These are phyloP conservation scores for Troides oblongomaculatus DNA, from an alignment of 2,888 invertebrate genomes.

Conservation along the genomic window DNA sequence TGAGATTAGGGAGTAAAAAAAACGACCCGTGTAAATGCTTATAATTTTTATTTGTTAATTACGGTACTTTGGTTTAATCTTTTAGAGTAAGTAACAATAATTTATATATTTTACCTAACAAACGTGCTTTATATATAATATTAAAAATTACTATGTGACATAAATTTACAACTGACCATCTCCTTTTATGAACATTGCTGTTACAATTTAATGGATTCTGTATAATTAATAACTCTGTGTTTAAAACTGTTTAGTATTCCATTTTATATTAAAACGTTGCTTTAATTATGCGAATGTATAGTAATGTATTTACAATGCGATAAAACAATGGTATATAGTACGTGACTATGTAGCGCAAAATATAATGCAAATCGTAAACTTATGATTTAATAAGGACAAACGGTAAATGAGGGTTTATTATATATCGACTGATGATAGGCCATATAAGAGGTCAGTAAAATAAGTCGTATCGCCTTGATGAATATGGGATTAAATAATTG, in stretches of 20 bases:
- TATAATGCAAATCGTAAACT: too few relatives aligned
- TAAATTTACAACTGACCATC: constrained; percentile 6
- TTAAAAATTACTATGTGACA: neutral
- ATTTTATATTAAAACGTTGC: neutral
- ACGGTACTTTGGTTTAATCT: constrained; percentile 74
- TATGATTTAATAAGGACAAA: too few relatives aligned
- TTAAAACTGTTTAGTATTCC: too few relatives aligned
- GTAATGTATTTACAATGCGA: neutral
- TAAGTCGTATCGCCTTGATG: too few relatives aligned
- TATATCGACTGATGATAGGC: too few relatives aligned
- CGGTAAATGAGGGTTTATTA: too few relatives aligned
- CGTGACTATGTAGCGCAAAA: too few relatives aligned
- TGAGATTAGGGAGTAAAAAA: constrained; percentile 6
- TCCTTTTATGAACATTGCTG: neutral
- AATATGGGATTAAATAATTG: too few relatives aligned
- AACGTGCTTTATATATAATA: constrained; percentile 3
- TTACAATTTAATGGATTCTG: neutral
- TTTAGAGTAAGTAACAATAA: constrained; percentile 54
- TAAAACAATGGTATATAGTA: neutral
- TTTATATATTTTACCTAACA: constrained; percentile 45
- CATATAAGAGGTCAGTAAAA: too few relatives aligned
- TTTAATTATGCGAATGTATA: neutral
- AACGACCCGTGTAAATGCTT: constrained; percentile 21
- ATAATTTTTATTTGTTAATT: constrained; percentile 47
- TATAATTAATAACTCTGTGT: neutral